Base-by-base conservation (phyloP, 2,797 vertebrate genomes). In the Odontamblyopus lacepedii region DNA sequence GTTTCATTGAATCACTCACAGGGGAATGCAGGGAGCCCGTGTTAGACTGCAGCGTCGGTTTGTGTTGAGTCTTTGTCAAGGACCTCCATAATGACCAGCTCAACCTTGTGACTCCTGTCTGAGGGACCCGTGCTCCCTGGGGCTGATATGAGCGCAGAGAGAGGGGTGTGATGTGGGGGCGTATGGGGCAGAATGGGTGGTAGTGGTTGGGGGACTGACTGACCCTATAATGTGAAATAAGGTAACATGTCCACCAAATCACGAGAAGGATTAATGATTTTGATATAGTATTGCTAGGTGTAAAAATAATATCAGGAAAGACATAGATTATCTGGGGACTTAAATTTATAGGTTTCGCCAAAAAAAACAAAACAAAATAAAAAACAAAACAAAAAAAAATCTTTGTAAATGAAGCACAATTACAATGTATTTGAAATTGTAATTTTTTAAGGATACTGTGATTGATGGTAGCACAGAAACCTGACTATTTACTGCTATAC, bases 41-140 rank as follows among this genome's bases (percentile, higher is more conserved):
- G 83, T 88, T 85, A 74, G 82, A 79, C 82, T 81, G 85, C 59
- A 82, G 84, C 59, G 76, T 83, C 82, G 71, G 74, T 88, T 87
- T 85, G 85, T 84, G 84, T 85, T 84, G 84, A 83, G 86, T 82
- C 75, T 81, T 77, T 81, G 88, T 91, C 88, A 91, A 90, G 91
- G 88, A 87, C 88, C 87, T 86, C 85, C 80, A 90, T 94, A 94
- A 94, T 91, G 89, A 92, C 89, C 87, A 87, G 84, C 81, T 92
- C 91, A 92, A 92, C 92, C 94, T 92, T 92, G 84, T 91, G 91
- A 90, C 87, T 92, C 86, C 86, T 87, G 86, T 85, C 88, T 89
- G 91, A 90, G 85, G 89, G 80, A 84, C 48, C 19, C 73, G 73
- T 30, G 60, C 60, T 85, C 88, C 90, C 89, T 79, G 55, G 85